phyloP scores from a whole-genome alignment of 2,888 invertebrate genomes.

The Lydus trimaculatus region DNA sequence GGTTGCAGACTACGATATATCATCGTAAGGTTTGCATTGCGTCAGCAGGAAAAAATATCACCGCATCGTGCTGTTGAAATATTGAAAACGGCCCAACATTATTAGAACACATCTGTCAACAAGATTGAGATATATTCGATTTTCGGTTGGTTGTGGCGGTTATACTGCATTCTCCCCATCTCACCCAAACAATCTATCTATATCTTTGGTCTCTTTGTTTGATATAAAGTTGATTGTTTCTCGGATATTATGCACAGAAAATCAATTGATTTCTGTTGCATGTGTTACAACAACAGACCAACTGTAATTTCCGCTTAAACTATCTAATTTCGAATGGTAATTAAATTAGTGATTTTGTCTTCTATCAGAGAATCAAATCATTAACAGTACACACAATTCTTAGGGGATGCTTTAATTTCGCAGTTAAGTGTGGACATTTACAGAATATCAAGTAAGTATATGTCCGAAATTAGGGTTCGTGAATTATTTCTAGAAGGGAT shows the following conservation, averaged over 20 bases:
- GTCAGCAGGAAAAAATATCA: constrained; percentile 27
- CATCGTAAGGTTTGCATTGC: constrained; percentile 10
- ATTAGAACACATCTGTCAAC: constrained; percentile 36
- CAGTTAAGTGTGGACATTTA: constrained; percentile 31
- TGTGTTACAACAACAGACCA: constrained; percentile 23
- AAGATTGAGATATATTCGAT: constrained; percentile 32
- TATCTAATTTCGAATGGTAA: constrained; percentile 38
- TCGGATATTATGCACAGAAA: constrained; percentile 21
- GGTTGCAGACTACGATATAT: constrained; percentile 5
- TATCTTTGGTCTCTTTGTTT: background rate
- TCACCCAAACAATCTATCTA: background rate
- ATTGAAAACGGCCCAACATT: constrained; percentile 32
- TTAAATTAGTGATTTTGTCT: constrained; percentile 43
- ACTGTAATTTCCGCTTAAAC: constrained; percentile 11
- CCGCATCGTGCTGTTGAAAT: constrained; percentile 27
- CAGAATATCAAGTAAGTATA: constrained; percentile 27
- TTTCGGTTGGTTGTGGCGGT: constrained; percentile 22
- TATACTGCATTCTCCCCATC: constrained; percentile 14
- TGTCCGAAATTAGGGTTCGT: constrained; percentile 14
- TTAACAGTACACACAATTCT: constrained; percentile 44
- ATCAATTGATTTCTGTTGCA: constrained; percentile 20
- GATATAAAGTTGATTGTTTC: background rate
- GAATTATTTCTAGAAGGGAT: background rate
- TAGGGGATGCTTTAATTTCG: constrained; percentile 39
- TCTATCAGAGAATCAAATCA: constrained; percentile 30